phyloP scores from a whole-genome alignment of 1,140 invertebrate species.

The Orussus abietinus region DNA sequence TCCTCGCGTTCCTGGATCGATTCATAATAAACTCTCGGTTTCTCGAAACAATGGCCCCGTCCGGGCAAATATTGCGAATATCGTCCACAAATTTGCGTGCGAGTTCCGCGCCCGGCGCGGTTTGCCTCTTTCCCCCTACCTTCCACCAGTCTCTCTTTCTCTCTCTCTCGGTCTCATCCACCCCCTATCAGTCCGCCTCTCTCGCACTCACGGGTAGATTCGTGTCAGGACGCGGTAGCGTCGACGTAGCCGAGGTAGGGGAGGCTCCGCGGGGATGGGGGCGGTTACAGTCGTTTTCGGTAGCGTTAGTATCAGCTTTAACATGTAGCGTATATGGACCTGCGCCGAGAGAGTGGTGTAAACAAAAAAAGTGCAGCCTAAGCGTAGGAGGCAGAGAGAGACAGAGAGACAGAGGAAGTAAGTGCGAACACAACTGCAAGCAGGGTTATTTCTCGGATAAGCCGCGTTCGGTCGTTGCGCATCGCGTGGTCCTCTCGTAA shows the following conservation, averaged over 20 bases:
- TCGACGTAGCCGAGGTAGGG: too few species aligned
- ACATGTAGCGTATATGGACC: conserved; percentile 13
- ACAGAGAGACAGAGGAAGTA: conserved; percentile 21
- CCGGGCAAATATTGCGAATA: conserved; percentile 46
- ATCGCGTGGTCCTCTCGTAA: conserved; percentile 27
- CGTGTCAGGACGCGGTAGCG: too few species aligned
- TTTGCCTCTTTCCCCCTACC: too few species aligned
- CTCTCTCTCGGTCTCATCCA: too few species aligned
- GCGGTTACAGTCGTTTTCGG: conserved; percentile 31
- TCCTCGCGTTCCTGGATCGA: conserved; percentile 41
- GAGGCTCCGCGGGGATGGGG: too few species aligned
- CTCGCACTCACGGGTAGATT: too few species aligned
- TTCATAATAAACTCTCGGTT: conserved; percentile 43
- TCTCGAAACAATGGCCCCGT: conserved; percentile 44
- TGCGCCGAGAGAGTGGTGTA: conserved; percentile 20
- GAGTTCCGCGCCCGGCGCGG: conserved; percentile 1
- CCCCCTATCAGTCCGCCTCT: too few species aligned
- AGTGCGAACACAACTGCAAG: conserved; percentile 42
- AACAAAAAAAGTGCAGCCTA: conserved; percentile 41
- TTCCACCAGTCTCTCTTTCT: too few species aligned
- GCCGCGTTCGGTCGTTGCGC: conserved; percentile 33
- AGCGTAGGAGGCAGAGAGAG: conserved; percentile 25
- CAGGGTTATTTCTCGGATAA: conserved; percentile 40
- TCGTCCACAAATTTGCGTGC: conserved; percentile 48
- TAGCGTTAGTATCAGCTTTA: conserved; percentile 31